phyloP scores from a whole-genome alignment of 1,140 invertebrate genomes.

The Trinorchestia longiramus region DNA sequence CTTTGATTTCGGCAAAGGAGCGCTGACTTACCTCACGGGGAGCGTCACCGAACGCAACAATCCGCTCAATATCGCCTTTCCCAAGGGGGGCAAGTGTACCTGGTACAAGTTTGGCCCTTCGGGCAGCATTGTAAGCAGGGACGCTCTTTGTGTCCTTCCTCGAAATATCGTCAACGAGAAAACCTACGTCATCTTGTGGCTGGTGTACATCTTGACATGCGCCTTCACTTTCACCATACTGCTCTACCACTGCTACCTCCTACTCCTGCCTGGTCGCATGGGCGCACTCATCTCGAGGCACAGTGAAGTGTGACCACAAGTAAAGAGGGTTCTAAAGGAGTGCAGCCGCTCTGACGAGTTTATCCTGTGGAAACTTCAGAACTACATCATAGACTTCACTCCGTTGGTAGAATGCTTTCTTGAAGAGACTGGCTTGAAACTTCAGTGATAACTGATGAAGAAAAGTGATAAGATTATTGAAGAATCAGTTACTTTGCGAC shows the following conservation, averaged over 20 bases:
- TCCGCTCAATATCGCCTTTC: slow-evolving; percentile 81
- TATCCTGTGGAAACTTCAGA: slow-evolving; percentile 60
- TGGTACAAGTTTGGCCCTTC: slow-evolving; percentile 81
- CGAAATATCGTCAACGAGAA: slow-evolving; percentile 74
- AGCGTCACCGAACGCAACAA: slow-evolving; percentile 71
- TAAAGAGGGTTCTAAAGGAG: not conserved
- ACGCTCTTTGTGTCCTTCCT: slow-evolving; percentile 72
- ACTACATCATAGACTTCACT: not conserved
- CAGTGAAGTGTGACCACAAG: not conserved
- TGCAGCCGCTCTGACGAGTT: slow-evolving; percentile 62
- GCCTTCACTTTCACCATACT: slow-evolving; percentile 66
- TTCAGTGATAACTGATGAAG: not conserved
- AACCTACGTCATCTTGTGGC: slow-evolving; percentile 76
- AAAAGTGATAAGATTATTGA: no score
- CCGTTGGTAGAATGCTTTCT: not conserved
- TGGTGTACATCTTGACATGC: slow-evolving; percentile 86
- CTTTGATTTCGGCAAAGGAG: slow-evolving; percentile 76
- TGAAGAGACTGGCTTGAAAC: not conserved
- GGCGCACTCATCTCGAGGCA: slow-evolving; percentile 47
- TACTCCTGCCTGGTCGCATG: slow-evolving; percentile 53
- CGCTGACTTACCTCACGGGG: slow-evolving; percentile 70
- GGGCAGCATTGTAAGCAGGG: slow-evolving; percentile 70
- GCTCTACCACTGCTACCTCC: slow-evolving; percentile 62
- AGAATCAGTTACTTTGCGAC: no score
- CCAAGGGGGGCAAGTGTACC: slow-evolving; percentile 88